These are phyloP conservation scores for Cerastoderma edule DNA, from an alignment of 2,888 invertebrate species.

Conservation along the genomic window DNA sequence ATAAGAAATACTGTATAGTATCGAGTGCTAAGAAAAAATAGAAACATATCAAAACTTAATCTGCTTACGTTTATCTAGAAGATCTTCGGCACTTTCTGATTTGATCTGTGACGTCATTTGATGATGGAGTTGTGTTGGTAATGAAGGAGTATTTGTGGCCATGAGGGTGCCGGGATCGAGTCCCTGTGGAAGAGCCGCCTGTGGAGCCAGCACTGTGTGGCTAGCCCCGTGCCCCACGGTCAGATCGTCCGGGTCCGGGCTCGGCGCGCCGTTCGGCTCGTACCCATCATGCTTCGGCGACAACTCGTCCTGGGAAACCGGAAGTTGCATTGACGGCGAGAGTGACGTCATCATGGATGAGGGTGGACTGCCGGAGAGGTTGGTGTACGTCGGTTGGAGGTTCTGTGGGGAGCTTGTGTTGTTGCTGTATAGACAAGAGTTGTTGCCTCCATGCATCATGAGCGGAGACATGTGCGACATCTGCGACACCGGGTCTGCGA, in stretches of 20 bases:
- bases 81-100: constrained; percentile 29
- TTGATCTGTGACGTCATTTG: constrained; percentile 27
- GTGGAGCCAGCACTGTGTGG: constrained; percentile 21
- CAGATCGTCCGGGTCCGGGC: constrained; percentile 53
- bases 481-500: constrained; percentile 52
- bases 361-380: constrained; percentile 66
- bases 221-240: constrained; percentile 21
- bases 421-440: constrained; percentile 66
- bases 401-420: constrained; percentile 58
- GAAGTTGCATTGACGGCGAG: constrained; percentile 46
- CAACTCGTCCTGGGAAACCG: constrained; percentile 35
- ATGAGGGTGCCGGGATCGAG: constrained; percentile 42
- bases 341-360: constrained; percentile 56
- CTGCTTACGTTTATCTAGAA: constrained; percentile 40
- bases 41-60: neutral
- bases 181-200: constrained; percentile 26
- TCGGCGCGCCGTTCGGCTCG: constrained; percentile 40
- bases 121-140: constrained; percentile 12
- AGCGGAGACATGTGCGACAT: constrained; percentile 55
- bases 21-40: too few relatives aligned
- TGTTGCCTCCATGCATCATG: constrained; percentile 55
- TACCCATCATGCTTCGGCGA: constrained; percentile 56
- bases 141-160: constrained; percentile 8
- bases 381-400: constrained; percentile 69
- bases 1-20: too few relatives aligned